phyloP scores from a whole-genome alignment of 2,113 vertebrate species.

The Pungitius pungitius region DNA sequence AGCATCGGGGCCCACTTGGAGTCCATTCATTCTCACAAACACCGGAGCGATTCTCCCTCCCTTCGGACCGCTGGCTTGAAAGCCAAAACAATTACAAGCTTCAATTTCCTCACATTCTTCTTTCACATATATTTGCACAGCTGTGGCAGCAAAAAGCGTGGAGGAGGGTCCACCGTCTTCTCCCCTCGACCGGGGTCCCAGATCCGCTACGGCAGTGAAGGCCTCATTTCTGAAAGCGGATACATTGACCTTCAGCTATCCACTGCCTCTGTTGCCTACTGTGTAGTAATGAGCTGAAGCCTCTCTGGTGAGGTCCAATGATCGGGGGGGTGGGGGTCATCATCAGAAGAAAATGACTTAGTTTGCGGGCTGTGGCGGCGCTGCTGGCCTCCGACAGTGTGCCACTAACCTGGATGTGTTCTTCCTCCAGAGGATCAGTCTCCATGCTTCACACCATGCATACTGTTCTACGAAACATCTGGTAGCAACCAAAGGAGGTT shows the following conservation, averaged over 20 bases:
- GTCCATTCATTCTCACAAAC: slow-evolving; percentile 52
- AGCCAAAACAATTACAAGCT: slow-evolving; percentile 73
- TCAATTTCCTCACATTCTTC: slow-evolving; percentile 55
- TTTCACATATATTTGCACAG: slow-evolving; percentile 71
- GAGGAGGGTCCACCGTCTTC: slow-evolving; percentile 31
- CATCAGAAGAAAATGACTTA: too few species aligned
- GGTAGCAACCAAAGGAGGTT: neutral
- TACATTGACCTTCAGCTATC: slow-evolving; percentile 30
- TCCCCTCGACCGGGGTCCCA: slow-evolving; percentile 36
- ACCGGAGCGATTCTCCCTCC: slow-evolving; percentile 13
- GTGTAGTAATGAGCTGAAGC: too few species aligned
- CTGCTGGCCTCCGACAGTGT: too few species aligned
- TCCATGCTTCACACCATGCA: neutral
- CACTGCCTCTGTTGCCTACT: slow-evolving; percentile 11
- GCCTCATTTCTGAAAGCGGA: slow-evolving; percentile 28
- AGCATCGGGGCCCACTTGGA: slow-evolving; percentile 26
- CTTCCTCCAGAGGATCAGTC: too few species aligned
- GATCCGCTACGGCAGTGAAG: slow-evolving; percentile 27
- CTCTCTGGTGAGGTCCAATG: too few species aligned
- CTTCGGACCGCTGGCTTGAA: slow-evolving; percentile 10
- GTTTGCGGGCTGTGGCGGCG: too few species aligned
- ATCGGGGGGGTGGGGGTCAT: too few species aligned
- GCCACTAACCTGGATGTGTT: too few species aligned
- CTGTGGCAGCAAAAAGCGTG: slow-evolving; percentile 51
- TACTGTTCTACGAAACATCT: neutral